phyloP scores from a whole-genome alignment of 2,797 vertebrate genomes.

The Coilia nasus region DNA sequence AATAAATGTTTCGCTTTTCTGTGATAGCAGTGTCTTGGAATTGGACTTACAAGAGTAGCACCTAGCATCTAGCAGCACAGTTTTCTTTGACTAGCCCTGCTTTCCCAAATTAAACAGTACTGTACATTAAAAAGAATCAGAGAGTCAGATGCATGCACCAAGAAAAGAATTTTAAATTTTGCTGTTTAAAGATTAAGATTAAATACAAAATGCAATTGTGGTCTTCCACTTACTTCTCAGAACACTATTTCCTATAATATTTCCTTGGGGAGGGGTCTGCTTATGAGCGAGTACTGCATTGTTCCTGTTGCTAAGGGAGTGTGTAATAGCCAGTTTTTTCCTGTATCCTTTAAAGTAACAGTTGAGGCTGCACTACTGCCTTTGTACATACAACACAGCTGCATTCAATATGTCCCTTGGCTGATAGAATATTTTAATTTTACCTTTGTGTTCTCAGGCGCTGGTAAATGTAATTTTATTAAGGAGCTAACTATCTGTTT shows the following conservation, averaged over 20 bases:
- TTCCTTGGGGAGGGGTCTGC: not conserved
- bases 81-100: not conserved
- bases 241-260: not conserved
- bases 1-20: not conserved
- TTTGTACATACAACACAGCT: not conserved
- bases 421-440: too few relatives aligned
- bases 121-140: not conserved
- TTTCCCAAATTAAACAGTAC: not conserved
- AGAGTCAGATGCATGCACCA: not conserved
- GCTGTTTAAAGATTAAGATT: not conserved
- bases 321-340: not conserved
- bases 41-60: not conserved
- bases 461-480: too few relatives aligned
- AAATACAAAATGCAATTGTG: not conserved
- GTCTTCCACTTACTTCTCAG: not conserved
- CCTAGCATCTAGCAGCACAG: not conserved
- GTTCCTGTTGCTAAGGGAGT: not conserved
- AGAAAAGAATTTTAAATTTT: not conserved
- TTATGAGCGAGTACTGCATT: not conserved
- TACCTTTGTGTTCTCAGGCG: too few relatives aligned
- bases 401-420: too few relatives aligned
- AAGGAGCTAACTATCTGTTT: not conserved
- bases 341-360: not conserved
- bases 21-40: not conserved
- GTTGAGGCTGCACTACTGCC: not conserved